phyloP scores from a whole-genome alignment of 2,797 vertebrate species.

The Mallotus villosus region DNA sequence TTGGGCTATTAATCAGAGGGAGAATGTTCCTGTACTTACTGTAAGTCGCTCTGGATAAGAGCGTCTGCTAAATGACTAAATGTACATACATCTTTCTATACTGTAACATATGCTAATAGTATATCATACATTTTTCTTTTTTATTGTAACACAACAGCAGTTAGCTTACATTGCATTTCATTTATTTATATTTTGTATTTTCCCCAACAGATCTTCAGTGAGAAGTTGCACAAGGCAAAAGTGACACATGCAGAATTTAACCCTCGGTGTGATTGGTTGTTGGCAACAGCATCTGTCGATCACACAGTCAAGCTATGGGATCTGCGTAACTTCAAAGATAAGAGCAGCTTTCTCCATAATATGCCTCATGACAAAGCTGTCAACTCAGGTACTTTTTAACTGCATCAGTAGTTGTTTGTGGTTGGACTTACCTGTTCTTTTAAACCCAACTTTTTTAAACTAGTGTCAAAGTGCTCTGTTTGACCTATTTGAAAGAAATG shows the following conservation, averaged over 20 bases:
- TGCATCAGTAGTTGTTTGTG: neutral
- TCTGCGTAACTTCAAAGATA: conserved; percentile 87
- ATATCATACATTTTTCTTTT: neutral
- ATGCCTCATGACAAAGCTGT: conserved; percentile 86
- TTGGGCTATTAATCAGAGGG: too few relatives aligned
- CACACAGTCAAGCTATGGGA: conserved; percentile 96
- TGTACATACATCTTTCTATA: conserved; percentile 87
- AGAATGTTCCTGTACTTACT: too few relatives aligned
- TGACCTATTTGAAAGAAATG: neutral
- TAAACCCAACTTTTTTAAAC: too few relatives aligned
- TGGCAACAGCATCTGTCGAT: conserved; percentile 93
- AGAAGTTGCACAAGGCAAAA: conserved; percentile 89
- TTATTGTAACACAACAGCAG: neutral
- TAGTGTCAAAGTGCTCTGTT: neutral
- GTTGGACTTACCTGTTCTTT: too few relatives aligned
- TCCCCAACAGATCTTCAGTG: conserved; percentile 80
- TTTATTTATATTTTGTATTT: too few relatives aligned
- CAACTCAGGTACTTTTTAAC: conserved; percentile 80
- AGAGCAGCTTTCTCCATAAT: conserved; percentile 80
- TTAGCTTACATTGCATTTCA: neutral
- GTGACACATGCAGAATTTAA: conserved; percentile 92
- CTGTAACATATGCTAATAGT: neutral
- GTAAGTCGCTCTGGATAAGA: too few relatives aligned
- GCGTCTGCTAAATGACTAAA: too few relatives aligned
- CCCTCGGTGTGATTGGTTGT: conserved; percentile 86